These are phyloP conservation scores for Hippasteria phrygiana DNA, from an alignment of 53 echinoderm and acorn worm species.

Conservation along the genomic window DNA sequence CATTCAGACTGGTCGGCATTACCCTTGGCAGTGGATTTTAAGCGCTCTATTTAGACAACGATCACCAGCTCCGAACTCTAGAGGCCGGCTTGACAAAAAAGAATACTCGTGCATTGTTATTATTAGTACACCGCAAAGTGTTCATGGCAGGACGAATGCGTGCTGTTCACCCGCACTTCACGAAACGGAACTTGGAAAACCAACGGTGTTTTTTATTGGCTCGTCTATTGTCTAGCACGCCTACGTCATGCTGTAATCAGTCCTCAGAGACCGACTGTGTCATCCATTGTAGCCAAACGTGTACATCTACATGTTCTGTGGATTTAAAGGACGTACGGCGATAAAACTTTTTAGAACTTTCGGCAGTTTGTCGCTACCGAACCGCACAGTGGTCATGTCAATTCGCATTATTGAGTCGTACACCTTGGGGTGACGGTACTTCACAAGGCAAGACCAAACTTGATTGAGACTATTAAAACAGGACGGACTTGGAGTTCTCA, in stretches of 20 bases:
- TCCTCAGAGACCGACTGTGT: background rate
- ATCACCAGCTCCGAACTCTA: background rate
- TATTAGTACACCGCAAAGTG: background rate
- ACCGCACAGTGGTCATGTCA: background rate
- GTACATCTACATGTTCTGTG: background rate
- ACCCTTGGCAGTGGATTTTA: constrained; percentile 11
- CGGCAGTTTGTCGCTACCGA: background rate
- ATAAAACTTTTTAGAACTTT: background rate
- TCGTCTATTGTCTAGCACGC: background rate
- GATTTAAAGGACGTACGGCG: background rate
- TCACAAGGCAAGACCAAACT: background rate
- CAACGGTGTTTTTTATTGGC: background rate
- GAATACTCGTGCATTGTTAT: background rate
- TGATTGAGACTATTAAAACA: background rate
- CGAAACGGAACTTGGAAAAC: background rate
- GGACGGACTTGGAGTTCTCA: background rate
- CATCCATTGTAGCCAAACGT: background rate
- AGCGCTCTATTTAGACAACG: background rate
- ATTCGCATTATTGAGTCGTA: background rate
- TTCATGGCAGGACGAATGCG: background rate
- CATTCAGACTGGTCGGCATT: background rate
- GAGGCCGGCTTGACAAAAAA: background rate
- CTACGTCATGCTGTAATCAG: background rate
- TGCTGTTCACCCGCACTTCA: background rate
- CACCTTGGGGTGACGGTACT: background rate